Base-by-base conservation (phyloP, 2,113 vertebrate genomes). In the Gnathonemus longibarbis region DNA sequence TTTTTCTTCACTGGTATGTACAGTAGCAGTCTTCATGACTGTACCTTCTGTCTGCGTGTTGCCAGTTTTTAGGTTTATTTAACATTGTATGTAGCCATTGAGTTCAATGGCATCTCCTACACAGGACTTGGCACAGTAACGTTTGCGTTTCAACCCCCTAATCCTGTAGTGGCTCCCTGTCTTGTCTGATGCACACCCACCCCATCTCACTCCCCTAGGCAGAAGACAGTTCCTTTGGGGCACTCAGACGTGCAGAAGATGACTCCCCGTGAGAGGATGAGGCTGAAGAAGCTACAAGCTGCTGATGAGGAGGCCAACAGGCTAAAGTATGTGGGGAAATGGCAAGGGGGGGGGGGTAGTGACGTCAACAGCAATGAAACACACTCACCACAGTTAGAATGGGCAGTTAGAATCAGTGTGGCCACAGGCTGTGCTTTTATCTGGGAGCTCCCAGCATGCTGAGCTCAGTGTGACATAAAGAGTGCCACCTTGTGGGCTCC, bases 201-300 rank as follows among this genome's bases (percentile, higher is more conserved):
- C 21, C 27, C 24, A 48, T 48, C 48, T 19, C 21, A 24, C 49
- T 21, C 92, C 93, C 94, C 87, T 90, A 97, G 97, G 91, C 95
- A 96, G 91, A 95, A 77, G 89, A 97, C 96, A 89, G 93, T 96
- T 77, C 96, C 97, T 94, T 95, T 97, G 49, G 96, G 95, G 0
- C 95, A 95, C 86, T 97, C 96, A 58, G 96, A 97, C 91, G 95
- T 97, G 1, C 96, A 97, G 93, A 96, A 94, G 93, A 97, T 96
- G 97, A 97, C 96, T 0, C 97, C 95, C 0, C 93, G 96, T 89
- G 97, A 97, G 50, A 92, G 95, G 58, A 97, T 97, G 96, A 90
- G 95, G 89, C 93, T 97, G 46, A 93, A 96, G 90, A 97, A 97
- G 93, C 94, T 96, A 84, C 96, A 96, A 90, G 94, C 93, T 21